These are phyloP conservation scores for Rattus rattus DNA, from an alignment of 2,113 vertebrate genomes.

Conservation along the genomic window DNA sequence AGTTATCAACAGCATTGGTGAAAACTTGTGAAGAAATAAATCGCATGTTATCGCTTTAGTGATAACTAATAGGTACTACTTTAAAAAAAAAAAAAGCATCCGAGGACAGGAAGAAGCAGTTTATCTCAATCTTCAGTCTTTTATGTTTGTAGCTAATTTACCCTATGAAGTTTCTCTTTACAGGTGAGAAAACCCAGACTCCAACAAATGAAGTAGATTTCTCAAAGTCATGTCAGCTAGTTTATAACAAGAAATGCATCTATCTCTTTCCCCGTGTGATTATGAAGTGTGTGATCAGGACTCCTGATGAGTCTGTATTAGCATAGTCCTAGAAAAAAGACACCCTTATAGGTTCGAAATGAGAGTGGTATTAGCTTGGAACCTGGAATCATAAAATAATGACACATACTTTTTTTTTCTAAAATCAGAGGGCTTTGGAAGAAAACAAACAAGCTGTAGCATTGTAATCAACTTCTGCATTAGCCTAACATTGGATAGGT, in stretches of 20 bases:
- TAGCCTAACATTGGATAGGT: slow-evolving; percentile 36
- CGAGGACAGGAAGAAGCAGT: not conserved
- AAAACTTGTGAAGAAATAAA: slow-evolving; percentile 50
- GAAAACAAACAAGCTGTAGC: not conserved
- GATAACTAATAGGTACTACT: slow-evolving; percentile 36
- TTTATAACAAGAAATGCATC: slow-evolving; percentile 12
- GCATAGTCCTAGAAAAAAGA: slow-evolving; percentile 13
- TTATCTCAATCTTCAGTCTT: slow-evolving; percentile 30
- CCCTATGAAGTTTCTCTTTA: slow-evolving; percentile 14
- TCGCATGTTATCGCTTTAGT: slow-evolving; percentile 13
- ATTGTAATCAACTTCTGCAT: slow-evolving; percentile 35
- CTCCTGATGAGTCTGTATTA: slow-evolving; percentile 7
- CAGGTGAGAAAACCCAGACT: slow-evolving; percentile 27
- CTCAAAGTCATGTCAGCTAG: not conserved
- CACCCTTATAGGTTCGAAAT: not conserved
- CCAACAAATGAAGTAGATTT: slow-evolving; percentile 24
- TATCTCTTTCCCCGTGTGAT: not conserved
- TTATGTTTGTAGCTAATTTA: slow-evolving; percentile 20
- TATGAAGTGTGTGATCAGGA: not conserved
- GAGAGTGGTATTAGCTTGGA: slow-evolving; percentile 18
- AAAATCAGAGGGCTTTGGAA: not conserved
- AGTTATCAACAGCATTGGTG: not conserved
- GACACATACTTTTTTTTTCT: not conserved
- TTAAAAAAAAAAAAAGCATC: not conserved
- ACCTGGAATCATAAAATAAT: slow-evolving; percentile 35